These are phyloP conservation scores for Benthochromis sp. DNA, from an alignment of 2,113 vertebrate species.

Conservation along the genomic window DNA sequence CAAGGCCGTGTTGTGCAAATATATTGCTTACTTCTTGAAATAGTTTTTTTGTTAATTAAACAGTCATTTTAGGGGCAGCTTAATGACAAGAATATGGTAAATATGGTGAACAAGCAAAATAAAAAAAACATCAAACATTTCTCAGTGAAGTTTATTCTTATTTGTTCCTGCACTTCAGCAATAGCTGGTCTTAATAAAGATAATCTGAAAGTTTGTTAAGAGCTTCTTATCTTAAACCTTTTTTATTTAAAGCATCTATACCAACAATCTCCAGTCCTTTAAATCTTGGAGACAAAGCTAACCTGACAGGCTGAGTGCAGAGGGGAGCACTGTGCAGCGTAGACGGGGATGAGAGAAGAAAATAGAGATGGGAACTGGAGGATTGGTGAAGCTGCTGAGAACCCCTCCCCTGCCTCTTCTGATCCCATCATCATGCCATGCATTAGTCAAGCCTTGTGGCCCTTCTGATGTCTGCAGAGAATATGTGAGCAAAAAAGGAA, in stretches of 20 bases:
- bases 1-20: not conserved
- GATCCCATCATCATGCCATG: constrained; percentile 68
- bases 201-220: too few relatives aligned
- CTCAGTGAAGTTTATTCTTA: not conserved
- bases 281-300: not conserved
- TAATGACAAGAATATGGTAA: not conserved
- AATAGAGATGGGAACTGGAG: not conserved
- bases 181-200: not conserved
- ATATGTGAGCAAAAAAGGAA: constrained; percentile 72
- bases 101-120: not conserved
- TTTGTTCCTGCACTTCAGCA: not conserved
- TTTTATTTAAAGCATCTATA: not conserved
- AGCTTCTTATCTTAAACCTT: not conserved
- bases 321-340: not conserved
- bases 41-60: not conserved
- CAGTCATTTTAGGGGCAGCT: not conserved
- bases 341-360: not conserved
- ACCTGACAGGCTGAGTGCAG: not conserved
- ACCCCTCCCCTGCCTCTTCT: constrained; percentile 47
- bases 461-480: constrained; percentile 67
- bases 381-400: constrained; percentile 13
- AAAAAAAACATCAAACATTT: not conserved
- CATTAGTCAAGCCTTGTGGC: constrained; percentile 77
- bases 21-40: not conserved
- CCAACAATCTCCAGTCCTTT: not conserved